Conservation (phyloP, 2,113 vertebrate genomes). For the Ammospiza nelsoni region DNA sequence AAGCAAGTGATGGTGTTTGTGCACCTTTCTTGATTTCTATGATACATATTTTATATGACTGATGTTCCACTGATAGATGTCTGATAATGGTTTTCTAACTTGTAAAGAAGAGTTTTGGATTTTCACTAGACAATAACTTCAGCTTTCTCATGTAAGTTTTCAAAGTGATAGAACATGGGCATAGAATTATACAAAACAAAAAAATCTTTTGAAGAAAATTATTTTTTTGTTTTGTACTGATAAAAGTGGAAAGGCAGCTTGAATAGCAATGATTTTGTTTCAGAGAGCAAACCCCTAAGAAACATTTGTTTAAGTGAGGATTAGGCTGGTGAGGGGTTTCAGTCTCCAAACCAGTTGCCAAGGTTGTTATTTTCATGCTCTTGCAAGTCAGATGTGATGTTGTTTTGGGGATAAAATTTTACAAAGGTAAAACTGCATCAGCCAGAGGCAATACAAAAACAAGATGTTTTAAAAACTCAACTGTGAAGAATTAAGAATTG, state of each 20-base stretch:
- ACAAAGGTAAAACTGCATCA: accelerated
- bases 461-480: not conserved
- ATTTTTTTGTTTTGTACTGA: not conserved
- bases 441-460: not conserved
- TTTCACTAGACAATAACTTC: not conserved
- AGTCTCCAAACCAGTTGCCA: not conserved
- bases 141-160: not conserved
- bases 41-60: not conserved
- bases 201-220: not conserved
- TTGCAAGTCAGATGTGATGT: not conserved
- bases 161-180: not conserved
- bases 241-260: not conserved
- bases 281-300: not conserved
- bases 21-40: not conserved
- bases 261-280: not conserved
- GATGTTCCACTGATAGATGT: not conserved
- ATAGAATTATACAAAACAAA: not conserved
- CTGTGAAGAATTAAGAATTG: not conserved
- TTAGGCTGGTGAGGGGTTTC: not conserved
- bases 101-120: not conserved
- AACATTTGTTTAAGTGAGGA: not conserved
- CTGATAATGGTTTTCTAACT: not conserved
- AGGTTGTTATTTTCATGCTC: not conserved
- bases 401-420: not conserved
- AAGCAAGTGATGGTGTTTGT: not conserved